phyloP scores from a whole-genome alignment of 2,888 invertebrate species.

The Crematogaster levior region DNA sequence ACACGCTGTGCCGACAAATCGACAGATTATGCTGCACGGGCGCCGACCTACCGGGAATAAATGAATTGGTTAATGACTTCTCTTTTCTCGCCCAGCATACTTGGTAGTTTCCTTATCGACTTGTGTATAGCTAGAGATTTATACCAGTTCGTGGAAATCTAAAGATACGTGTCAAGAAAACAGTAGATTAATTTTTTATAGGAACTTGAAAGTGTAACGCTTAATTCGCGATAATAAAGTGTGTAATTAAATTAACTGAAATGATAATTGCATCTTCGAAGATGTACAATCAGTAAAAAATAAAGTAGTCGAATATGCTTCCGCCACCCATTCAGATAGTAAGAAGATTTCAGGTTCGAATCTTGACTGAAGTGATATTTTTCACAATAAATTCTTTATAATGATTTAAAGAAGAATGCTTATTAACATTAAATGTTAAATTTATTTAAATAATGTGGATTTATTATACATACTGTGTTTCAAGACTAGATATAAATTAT shows the following conservation, averaged over 20 bases:
- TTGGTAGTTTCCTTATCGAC: conserved; percentile 6
- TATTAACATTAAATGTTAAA: too few species aligned
- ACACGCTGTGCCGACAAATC: conserved; percentile 84
- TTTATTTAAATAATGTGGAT: too few species aligned
- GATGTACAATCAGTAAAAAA: background rate
- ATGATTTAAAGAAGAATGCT: too few species aligned
- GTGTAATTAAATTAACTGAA: background rate
- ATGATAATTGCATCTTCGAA: background rate
- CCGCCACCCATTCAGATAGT: too few species aligned
- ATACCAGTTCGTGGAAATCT: conserved; percentile 45
- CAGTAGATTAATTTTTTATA: background rate
- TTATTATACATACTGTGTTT: too few species aligned
- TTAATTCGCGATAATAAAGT: background rate
- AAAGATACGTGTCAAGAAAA: conserved; percentile 12
- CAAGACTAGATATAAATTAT: too few species aligned
- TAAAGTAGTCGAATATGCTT: too few species aligned
- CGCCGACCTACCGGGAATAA: conserved; percentile 81
- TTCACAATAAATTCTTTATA: too few species aligned
- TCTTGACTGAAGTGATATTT: too few species aligned
- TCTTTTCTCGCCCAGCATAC: conserved; percentile 61
- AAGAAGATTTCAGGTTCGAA: too few species aligned
- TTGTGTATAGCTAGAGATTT: conserved; percentile 36
- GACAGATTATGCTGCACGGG: conserved; percentile 82
- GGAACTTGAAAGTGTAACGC: background rate
- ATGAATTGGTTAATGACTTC: conserved; percentile 80